Evolutionary conservation across 2,888 invertebrate genomes (phyloP), one percentile per base, ranked within the genome.

Genomic region (Leptinotarsa juncta): DNA sequence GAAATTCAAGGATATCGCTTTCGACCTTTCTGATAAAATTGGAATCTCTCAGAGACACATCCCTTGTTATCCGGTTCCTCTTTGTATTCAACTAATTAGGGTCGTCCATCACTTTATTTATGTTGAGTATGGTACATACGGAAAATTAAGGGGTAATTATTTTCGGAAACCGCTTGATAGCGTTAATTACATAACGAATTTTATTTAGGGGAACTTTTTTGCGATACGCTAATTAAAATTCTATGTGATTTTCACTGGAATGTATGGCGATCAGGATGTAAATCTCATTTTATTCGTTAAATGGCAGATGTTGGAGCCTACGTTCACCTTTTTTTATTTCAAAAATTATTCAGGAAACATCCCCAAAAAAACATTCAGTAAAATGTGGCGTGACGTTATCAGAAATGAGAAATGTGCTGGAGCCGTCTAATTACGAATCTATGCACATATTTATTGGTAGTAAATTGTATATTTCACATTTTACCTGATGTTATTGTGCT

Each of bases 121-220:
- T 10, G 42, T 42, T n/a, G 51, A 51, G 4, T 51, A 16, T 51
- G 51, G 51, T 51, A 51, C 51, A 5, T 51, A 51, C 51, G 51
- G 51, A 51, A 51, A 51, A 16, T 51, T 51, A 51, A 14, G 5
- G 51, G 16, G 16, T n/a, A 4, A 51, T 51, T 51, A n/a, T n/a
- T 51, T 16, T n/a, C 16, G 51, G 15, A 3, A n/a, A 51, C 15
- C 51, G 51, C 51, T 68, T 7, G 26, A 68, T 51, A 15, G 68
- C 55, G 32, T 55, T 53, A 55, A 69, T 69, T 53, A 55, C 55
- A 15, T 26, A n/a, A 51, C 14, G 55, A 69, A 2, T 51, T 51
- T n/a, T 15, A 15, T 16, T 16, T 4, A 2, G n/a, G n/a, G 42
- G 10, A 10, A 14, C 5, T 51, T 51, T 50, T 51, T 51, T 51